Evolutionary conservation across 1,140 invertebrate genomes (phyloP), one percentile per base, ranked within the genome.

Genomic region (Euwallacea fornicatus): DNA sequence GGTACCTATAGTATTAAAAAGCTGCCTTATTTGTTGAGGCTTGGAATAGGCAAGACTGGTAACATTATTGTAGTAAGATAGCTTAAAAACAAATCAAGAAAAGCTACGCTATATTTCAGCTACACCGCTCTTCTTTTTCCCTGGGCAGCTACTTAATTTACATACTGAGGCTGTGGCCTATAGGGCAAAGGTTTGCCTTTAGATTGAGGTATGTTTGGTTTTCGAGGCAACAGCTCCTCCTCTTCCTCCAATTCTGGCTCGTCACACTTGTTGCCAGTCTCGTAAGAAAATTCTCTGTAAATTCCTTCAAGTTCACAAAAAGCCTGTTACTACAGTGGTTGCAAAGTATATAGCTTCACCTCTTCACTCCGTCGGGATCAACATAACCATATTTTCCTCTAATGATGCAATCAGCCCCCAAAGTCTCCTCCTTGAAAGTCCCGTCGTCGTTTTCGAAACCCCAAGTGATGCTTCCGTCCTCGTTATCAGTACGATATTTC

Each of bases 381-480:
- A 92, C 84, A 81, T 93, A 94, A 42, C 92, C 92, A 76, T 93
- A 94, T 78, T 91, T 92, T 54, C 92, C 92, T 44, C 89, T 84
- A 6, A 91, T 93, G 50, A 93, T 84, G 78, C 92, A 93, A 77
- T 93, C 91, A 11, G 87, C 83, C 62, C 92, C 92, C 74, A 93
- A 91, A 7, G 88, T 86, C 81, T 94, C 92, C 78, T 94, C 92
- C 78, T 94, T 94, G 79, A 89, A 92, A 0, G 86, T 86, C 10
- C 90, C 90, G 76, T 91, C 90, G 68, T 93, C 91, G 78, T 93
- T 93, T 83, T 93, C 91, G 77, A 90, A 93, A 59, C 92, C 92
- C 92, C 92, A 94, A 0, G 90, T 91, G 66, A 93, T 93, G 72
- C 89, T 92, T 7, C 92, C 92, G 74, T 93, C 92, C 47, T 87